Evolutionary conservation across 2,797 vertebrate species (phyloP).

Genomic region (Acanthurus leucopareius): DNA sequence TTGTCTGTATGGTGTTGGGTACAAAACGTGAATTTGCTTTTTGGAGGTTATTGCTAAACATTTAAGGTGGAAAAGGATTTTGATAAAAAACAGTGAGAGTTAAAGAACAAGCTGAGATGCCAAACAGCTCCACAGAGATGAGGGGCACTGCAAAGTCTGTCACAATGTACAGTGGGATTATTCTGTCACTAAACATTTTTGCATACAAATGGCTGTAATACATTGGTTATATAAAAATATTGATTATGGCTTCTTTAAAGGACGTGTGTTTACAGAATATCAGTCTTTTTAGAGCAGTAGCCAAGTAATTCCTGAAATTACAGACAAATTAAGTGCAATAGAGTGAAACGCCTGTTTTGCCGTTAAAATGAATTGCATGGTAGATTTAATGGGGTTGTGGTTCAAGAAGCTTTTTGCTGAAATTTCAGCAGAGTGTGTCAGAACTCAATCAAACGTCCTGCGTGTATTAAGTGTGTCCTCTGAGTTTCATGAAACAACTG

Average conservation of each 20-base stretch:
- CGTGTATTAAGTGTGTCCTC: too few relatives aligned
- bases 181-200: neutral
- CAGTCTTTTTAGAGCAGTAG: neutral
- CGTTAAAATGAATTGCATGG: neutral
- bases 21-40: neutral
- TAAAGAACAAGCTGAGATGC: neutral
- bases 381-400: neutral
- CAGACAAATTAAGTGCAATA: neutral
- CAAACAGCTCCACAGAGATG: neutral
- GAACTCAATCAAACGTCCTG: too few relatives aligned
- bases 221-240: neutral
- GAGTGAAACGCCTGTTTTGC: neutral
- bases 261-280: neutral
- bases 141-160: neutral
- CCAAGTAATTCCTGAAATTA: neutral
- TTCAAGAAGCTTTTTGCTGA: neutral
- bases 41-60: neutral
- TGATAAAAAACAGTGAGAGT: neutral
- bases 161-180: too few relatives aligned
- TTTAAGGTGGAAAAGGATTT: neutral
- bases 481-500: conserved; percentile 24
- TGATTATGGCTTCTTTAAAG: neutral
- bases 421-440: neutral
- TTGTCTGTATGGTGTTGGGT: neutral
- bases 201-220: neutral